These are phyloP conservation scores for Chaetodon trifascialis DNA, from an alignment of 2,113 vertebrate species.

Conservation along the genomic window DNA sequence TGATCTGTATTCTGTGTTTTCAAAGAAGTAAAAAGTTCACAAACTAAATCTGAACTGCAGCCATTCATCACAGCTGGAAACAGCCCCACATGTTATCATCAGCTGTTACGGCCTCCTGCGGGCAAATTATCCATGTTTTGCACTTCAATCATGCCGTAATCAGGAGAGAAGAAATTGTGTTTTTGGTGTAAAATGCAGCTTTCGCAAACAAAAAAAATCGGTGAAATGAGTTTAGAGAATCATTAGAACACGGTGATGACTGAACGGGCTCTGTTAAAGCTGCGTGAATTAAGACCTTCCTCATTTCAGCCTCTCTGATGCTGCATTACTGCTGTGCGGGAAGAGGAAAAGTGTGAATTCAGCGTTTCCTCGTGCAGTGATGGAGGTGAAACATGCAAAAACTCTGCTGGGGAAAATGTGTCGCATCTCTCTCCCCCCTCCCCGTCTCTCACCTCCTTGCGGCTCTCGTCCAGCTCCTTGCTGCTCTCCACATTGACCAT, in stretches of 20 bases:
- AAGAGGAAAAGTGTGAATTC: too few species aligned
- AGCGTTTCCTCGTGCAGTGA: too few species aligned
- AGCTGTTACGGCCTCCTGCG: not conserved
- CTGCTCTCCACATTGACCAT: constrained; percentile 85
- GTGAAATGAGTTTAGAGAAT: constrained; percentile 4
- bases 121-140: not conserved
- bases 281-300: not conserved
- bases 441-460: constrained; percentile 86
- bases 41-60: not conserved
- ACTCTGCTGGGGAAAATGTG: too few species aligned
- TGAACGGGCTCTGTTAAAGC: not conserved
- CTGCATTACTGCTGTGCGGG: too few species aligned
- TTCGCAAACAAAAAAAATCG: not conserved
- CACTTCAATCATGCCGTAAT: not conserved
- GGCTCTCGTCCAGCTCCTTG: constrained; percentile 93
- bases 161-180: not conserved
- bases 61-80: constrained; percentile 1
- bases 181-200: constrained; percentile 11
- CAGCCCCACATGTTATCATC: not conserved
- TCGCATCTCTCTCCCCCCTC: not conserved
- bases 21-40: not conserved
- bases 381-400: too few species aligned
- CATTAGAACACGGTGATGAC: not conserved
- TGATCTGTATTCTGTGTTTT: not conserved
- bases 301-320: not conserved